Conservation (phyloP, 2,113 vertebrate species). For the Dendrocopos noguchii region DNA sequence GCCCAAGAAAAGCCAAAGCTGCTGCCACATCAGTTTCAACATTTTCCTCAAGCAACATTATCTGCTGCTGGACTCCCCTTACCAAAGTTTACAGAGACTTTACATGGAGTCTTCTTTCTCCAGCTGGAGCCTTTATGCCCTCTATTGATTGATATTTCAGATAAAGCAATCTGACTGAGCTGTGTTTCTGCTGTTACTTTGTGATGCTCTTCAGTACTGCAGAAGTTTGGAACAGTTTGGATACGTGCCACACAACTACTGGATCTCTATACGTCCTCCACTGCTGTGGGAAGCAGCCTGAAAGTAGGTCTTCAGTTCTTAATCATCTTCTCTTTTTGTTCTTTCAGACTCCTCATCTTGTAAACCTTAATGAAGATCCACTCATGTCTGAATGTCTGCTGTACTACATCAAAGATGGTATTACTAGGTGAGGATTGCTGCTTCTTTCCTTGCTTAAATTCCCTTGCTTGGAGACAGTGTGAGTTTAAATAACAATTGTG, state of each 20-base stretch:
- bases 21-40: background rate
- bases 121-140: background rate
- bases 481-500: background rate
- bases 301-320: background rate
- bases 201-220: background rate
- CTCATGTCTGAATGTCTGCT: conserved; percentile 99
- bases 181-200: background rate
- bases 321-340: conserved; percentile 30
- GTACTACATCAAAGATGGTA: conserved; percentile 99
- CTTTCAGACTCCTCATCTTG: conserved; percentile 94
- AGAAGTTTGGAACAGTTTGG: background rate
- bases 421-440: conserved; percentile 86
- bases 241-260: background rate
- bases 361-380: conserved; percentile 98
- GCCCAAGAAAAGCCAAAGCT: background rate
- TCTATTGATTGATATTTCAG: background rate
- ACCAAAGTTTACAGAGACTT: background rate
- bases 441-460: background rate
- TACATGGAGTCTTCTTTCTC: background rate
- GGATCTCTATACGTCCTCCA: background rate
- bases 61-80: background rate
- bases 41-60: background rate
- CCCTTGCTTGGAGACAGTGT: background rate
- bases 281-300: background rate
- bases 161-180: background rate